Base-by-base conservation (phyloP, 2,888 invertebrate species). In the Xanthia icteritia region DNA sequence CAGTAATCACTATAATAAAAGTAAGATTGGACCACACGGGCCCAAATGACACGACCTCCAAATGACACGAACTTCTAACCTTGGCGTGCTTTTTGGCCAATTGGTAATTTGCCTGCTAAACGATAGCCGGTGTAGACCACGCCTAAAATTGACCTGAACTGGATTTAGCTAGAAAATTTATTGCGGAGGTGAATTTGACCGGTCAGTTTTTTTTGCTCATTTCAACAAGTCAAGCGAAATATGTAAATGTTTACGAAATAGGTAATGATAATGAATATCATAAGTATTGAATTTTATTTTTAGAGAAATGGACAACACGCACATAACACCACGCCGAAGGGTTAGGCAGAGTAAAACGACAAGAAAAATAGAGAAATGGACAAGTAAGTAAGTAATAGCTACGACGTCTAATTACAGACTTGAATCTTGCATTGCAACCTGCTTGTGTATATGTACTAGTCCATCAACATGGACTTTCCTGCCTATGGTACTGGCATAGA, bases 21-120 rank as follows among this genome's bases (percentile, higher is more conserved):
- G 2, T 45, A 60, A 72, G 66, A 78, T 87, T 89, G 64, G 51
- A 71, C 81, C 85, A 88, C 71, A 54, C 60, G n/a, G 54, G 48
- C 63, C 66, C 45, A 86, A 86, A 83, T 89, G 80, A 86, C 51
- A 51, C 51, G 51, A 51, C 51, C 51, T 51, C 69, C 51, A 86
- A 86, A 83, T 89, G 80, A 86, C 86, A 78, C 72, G 87, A 93
- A 89, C 93, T 92, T 90, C 82, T 90, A 88, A 90, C 94, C 94
- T 94, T 93, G 90, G 74, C 76, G 83, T 83, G 93, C 93, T 93
- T 94, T 94, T 94, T 92, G 86, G 90, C 91, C 92, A 93, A 94
- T 94, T 94, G 90, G 89, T 88, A 83, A 90, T 92, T 93, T 90
- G 87, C 88, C 86, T 89, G 82, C 77, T 88, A 81, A 86, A 87